Evolutionary conservation across 2,797 vertebrate species (phyloP), one percentile per base, ranked within the genome.

Genomic region (Falco biarmicus): DNA sequence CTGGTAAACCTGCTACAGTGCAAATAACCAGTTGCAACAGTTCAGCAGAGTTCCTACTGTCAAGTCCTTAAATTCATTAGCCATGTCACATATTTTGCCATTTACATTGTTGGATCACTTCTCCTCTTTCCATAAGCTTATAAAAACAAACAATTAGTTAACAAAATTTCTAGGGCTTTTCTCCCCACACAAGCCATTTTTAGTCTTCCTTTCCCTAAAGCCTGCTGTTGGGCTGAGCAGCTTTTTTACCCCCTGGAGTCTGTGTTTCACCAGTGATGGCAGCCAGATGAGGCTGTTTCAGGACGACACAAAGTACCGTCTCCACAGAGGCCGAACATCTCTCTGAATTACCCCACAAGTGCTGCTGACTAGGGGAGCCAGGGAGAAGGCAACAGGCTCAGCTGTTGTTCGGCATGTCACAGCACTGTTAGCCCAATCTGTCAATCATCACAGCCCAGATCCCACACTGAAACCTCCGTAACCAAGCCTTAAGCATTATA

Each of bases 141-240:
- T 4, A 47, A 94, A 92, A 95, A 86, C 89, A 95, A 83, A 70
- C 41, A 92, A 86, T 95, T 96, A 96, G 51, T 88, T 93, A 88
- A 86, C 89, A 85, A 83, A 92, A 94, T 88, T 57, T 89, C 74
- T 48, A 92, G 29, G 56, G 87, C 41, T 86, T 92, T 94, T 93
- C 48, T 94, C 59, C 22, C 90, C 24, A 5, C 73, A 82, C 48
- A 76, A 90, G 59, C 63, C 0, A 53, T 63, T 90, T 90, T 76
- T 25, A 84, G 34, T 41, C 47, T 76, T 61, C 65, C 19, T 73
- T 88, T 65, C 86, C 45, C 85, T 63, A 31, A 76, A 91, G 70
- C 29, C 76, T 76, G 90, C 45, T 83, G 68, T 69, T 94, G 76
- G 65, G 41, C 76, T 84, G 64, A 87, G 73, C 69, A 73, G 63